Percentiles rank a stretch among this genome's conserved stretches.
Conservation (phyloP, 2,797 vertebrate species). For the Hydrophis major region DNA sequence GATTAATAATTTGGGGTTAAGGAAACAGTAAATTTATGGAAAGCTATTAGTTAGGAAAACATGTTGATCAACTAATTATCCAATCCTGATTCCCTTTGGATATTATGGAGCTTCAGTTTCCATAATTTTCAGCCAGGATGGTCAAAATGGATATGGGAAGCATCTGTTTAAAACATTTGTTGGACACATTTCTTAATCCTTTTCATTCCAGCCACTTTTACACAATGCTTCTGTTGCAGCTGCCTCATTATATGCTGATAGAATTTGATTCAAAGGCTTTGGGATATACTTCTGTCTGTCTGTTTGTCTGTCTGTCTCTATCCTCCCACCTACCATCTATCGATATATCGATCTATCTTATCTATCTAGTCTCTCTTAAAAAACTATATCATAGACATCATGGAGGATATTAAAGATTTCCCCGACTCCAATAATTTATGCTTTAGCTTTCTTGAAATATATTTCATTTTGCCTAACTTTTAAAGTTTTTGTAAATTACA, state of each 20-base stretch:
- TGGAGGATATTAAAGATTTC: neutral
- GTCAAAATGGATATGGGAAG: neutral
- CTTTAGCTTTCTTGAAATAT: slow-evolving; percentile 28
- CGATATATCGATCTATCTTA: too few species aligned
- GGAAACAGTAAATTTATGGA: neutral
- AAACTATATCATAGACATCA: neutral
- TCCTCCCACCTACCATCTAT: too few species aligned
- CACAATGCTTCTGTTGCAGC: neutral
- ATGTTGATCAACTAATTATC: neutral
- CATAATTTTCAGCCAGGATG: neutral
- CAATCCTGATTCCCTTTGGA: neutral
- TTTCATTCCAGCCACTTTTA: neutral
- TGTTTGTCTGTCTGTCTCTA: too few species aligned
- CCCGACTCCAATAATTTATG: neutral
- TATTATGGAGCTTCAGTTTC: neutral
- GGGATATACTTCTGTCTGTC: neutral
- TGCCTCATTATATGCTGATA: neutral
- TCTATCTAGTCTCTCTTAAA: neutral
- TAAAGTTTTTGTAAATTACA: slow-evolving; percentile 41
- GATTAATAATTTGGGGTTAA: slow-evolving; percentile 5
- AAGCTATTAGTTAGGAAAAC: neutral
- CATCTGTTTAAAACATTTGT: neutral
- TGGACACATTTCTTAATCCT: neutral
- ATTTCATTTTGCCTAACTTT: slow-evolving; percentile 36
- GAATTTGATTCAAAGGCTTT: neutral